Percentiles rank a stretch among this genome's conserved stretches.
phyloP scores from a whole-genome alignment of 2,888 invertebrate species.

The Brachypalpus laphriformis region DNA sequence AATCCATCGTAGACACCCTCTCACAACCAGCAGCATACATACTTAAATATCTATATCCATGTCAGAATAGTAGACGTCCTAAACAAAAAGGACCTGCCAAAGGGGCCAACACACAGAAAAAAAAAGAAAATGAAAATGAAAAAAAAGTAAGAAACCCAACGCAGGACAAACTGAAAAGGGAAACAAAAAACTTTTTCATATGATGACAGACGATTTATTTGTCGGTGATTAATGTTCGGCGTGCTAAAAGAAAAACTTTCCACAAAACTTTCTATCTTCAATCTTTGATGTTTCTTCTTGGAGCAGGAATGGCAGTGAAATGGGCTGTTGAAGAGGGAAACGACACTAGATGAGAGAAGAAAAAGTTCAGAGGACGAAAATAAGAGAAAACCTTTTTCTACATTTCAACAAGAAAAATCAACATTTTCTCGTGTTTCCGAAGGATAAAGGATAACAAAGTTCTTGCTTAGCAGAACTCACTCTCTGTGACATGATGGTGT shows the following conservation, averaged over 20 bases:
- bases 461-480: background rate
- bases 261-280: constrained; percentile 31
- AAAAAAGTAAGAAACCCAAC: background rate
- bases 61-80: constrained; percentile 42
- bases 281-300: constrained; percentile 44
- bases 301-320: constrained; percentile 1
- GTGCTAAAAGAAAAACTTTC: constrained; percentile 42
- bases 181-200: constrained; percentile 57
- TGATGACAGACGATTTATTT: constrained; percentile 74
- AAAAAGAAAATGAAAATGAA: background rate
- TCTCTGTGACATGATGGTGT: background rate
- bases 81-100: constrained; percentile 46
- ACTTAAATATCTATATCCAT: constrained; percentile 41
- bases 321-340: background rate
- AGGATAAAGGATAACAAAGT: constrained; percentile 45
- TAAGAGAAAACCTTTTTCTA: background rate
- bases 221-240: constrained; percentile 70
- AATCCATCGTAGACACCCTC: constrained; percentile 36
- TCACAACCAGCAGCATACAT: constrained; percentile 3
- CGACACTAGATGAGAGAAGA: background rate
- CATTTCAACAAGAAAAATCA: constrained; percentile 36
- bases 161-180: constrained; percentile 8
- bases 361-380: background rate
- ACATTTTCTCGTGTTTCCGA: constrained; percentile 28
- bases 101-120: background rate